Base-by-base conservation (phyloP, 1,140 invertebrate genomes). In the Sweltsa coloradensis region DNA sequence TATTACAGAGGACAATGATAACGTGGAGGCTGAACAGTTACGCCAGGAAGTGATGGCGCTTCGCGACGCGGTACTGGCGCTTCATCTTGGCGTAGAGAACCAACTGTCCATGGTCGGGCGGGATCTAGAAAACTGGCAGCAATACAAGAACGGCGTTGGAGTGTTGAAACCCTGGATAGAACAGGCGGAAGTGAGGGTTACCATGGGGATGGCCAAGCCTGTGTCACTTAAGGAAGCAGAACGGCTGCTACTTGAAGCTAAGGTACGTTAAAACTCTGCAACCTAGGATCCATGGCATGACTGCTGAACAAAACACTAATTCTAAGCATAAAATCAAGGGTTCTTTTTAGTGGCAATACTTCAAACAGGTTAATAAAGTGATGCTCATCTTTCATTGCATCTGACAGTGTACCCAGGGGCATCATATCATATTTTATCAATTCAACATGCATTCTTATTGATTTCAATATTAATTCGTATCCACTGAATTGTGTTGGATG, bases 111-210 rank as follows among this genome's bases (percentile, higher is more conserved):
- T 76, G 1, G 78, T 88, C 2, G 71, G 77, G 47, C 73, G 82
- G 57, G 88, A 92, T 61, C 68, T 91, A 21, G 72, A 77, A 19
- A 82, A 83, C 37, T 94, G 87, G 86, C 78, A 89, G 56, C 78
- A 81, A 55, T 94, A 90, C 63, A 84, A 92, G 66, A 70, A 74
- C 31, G 75, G 76, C 52, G 69, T 87, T 22, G 73, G 83, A 45
- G 76, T 87, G 62, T 73, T 96, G 22, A 83, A 85, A 61, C 89
- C 89, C 2, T 92, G 89, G 82, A 75, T 95, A 45, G 83, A 91
- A 58, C 73, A 88, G 59, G 85, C 84, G 19, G 89, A 94, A 70
- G 67, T 80, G 9, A 83, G 83, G 62, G 69, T 84, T 24, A 75
- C 79, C 44, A 74, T 75, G 51, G 78, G 80, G 41, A 62, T 83